Evolutionary conservation across 1,140 invertebrate genomes (phyloP).

Genomic region (Cherax destructor): DNA sequence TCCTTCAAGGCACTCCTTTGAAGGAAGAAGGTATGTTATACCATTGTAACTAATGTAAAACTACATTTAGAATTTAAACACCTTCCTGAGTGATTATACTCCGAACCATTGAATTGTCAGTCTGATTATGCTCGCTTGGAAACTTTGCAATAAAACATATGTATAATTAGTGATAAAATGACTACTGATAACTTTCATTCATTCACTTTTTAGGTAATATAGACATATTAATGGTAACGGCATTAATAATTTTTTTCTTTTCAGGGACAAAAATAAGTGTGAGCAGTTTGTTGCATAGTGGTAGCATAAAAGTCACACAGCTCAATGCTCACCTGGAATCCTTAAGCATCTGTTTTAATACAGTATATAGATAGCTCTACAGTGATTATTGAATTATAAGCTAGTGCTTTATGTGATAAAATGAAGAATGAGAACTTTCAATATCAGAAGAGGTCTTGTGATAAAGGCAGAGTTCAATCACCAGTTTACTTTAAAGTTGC

Average conservation of each 20-base stretch:
- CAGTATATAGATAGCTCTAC: constrained; percentile 6
- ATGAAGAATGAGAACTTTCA: neutral
- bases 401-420: neutral
- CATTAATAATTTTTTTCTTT: neutral
- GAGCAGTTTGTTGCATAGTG: neutral
- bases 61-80: too few relatives aligned
- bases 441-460: neutral
- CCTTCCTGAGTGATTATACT: too few relatives aligned
- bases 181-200: too few relatives aligned
- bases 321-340: neutral
- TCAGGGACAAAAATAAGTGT: neutral
- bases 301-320: neutral
- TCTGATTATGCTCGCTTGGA: too few relatives aligned
- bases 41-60: too few relatives aligned
- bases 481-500: neutral
- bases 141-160: too few relatives aligned
- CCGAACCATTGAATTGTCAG: too few relatives aligned
- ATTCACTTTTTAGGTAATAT: too few relatives aligned
- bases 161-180: too few relatives aligned
- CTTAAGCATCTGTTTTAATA: neutral
- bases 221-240: too few relatives aligned
- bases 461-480: neutral
- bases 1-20: too few relatives aligned
- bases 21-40: too few relatives aligned
- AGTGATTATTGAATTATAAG: constrained; percentile 16